A percentile compares a stretch with the other conserved stretches of the same genome.
phyloP scores from a whole-genome alignment of 2,888 invertebrate genomes.

The Pomacea canaliculata region DNA sequence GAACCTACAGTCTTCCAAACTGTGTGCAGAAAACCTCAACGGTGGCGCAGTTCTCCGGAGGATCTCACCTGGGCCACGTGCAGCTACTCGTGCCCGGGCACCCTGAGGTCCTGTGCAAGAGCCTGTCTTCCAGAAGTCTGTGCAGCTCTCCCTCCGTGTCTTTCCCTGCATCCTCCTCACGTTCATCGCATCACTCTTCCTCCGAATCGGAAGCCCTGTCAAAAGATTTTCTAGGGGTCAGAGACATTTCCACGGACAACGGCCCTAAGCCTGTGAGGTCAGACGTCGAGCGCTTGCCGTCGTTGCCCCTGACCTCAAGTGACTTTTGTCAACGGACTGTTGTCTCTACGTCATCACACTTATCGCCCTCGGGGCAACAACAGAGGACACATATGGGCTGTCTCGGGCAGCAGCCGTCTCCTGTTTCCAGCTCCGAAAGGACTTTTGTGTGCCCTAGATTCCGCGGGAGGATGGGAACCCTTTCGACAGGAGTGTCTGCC shows the following conservation, averaged over 20 bases:
- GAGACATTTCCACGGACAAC: background rate
- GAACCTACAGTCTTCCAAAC: slow-evolving; percentile 6
- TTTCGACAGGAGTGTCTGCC: background rate
- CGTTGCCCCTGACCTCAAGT: background rate
- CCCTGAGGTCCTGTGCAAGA: background rate
- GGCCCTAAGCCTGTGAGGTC: background rate
- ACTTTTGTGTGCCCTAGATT: background rate
- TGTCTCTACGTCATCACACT: background rate
- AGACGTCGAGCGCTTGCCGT: background rate
- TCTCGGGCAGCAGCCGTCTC: background rate
- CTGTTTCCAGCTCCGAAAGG: background rate
- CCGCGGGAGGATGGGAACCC: background rate
- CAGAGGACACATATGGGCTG: background rate
- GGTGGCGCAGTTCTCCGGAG: background rate
- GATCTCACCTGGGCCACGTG: background rate
- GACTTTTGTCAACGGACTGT: background rate
- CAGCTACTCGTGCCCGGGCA: background rate
- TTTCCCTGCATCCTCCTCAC: background rate
- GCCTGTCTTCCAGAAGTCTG: background rate
- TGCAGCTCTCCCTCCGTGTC: background rate
- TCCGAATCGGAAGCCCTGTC: slow-evolving; percentile 8
- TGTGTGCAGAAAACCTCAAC: background rate
- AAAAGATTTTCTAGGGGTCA: slow-evolving; percentile 11
- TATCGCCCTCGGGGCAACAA: background rate
- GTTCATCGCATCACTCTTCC: slow-evolving; percentile 7